Percentiles rank a stretch among this genome's conserved stretches.
These are phyloP conservation scores for Rhea pennata DNA, from an alignment of 2,113 vertebrate species.

Conservation along the genomic window DNA sequence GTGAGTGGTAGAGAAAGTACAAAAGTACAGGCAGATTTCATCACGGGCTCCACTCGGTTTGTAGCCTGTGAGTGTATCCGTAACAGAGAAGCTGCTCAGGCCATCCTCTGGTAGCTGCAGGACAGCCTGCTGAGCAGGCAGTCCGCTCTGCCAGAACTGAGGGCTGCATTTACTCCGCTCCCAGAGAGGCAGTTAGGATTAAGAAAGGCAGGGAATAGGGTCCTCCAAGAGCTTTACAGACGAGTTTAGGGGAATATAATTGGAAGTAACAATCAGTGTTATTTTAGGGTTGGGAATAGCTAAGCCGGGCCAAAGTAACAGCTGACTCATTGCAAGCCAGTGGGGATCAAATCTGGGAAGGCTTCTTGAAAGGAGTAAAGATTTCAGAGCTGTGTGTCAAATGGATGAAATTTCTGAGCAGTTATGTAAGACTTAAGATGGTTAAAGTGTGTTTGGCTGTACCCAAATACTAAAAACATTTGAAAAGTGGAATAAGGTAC, in stretches of 20 bases:
- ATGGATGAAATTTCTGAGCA: neutral
- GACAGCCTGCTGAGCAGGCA: neutral
- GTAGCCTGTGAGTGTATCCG: neutral
- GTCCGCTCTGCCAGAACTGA: neutral
- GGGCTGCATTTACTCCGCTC: accelerated
- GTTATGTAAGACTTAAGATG: neutral
- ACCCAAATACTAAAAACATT: neutral
- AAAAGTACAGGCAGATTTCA: neutral
- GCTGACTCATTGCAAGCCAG: neutral
- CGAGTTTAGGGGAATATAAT: neutral
- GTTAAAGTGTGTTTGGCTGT: neutral
- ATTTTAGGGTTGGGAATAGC: neutral
- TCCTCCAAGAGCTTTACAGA: neutral
- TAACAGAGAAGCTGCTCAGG: neutral
- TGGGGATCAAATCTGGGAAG: neutral
- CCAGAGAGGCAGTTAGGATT: neutral
- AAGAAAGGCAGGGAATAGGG: neutral
- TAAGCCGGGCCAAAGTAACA: accelerated
- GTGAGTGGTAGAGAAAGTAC: neutral
- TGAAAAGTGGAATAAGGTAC: neutral
- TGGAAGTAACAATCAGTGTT: accelerated
- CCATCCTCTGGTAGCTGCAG: neutral
- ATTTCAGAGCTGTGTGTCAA: neutral
- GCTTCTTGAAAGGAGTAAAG: neutral
- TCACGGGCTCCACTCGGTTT: neutral